These are phyloP conservation scores for Agriopis leucophaearia DNA, from an alignment of 2,888 invertebrate genomes.

Conservation along the genomic window DNA sequence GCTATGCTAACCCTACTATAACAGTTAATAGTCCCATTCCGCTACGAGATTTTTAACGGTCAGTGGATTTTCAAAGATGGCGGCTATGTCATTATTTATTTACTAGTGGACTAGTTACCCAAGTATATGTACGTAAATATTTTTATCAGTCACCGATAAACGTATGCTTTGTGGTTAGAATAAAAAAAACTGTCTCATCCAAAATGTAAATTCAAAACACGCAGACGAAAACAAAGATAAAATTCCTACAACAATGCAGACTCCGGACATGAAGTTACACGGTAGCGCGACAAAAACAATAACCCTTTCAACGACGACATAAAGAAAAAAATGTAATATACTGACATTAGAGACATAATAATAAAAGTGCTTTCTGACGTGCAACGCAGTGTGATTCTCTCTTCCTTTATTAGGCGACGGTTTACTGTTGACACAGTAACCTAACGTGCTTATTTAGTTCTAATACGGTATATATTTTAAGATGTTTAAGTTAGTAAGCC, in stretches of 20 bases:
- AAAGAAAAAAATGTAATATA: constrained; percentile 60
- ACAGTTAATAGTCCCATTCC: too few species aligned
- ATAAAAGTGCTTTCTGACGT: constrained; percentile 71
- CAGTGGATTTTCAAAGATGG: too few species aligned
- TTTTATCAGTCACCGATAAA: too few species aligned
- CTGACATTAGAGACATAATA: constrained; percentile 76
- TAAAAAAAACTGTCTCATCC: background rate
- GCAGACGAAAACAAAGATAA: background rate
- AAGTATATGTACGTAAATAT: too few species aligned
- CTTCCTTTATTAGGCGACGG: constrained; percentile 77
- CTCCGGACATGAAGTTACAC: constrained; percentile 19
- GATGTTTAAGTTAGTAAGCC: too few species aligned
- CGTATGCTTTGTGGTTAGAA: too few species aligned
- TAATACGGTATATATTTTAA: too few species aligned
- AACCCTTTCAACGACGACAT: constrained; percentile 41
- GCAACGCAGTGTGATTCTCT: constrained; percentile 65
- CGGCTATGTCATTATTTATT: too few species aligned
- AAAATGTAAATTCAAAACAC: background rate
- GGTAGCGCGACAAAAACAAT: constrained; percentile 53
- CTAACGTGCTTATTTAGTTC: background rate
- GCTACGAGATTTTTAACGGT: too few species aligned
- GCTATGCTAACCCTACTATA: too few species aligned
- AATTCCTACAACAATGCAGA: background rate
- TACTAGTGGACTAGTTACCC: too few species aligned
- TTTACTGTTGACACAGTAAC: constrained; percentile 15